These are phyloP conservation scores for Portevinia maculata DNA, from an alignment of 2,888 invertebrate genomes.

Conservation along the genomic window DNA sequence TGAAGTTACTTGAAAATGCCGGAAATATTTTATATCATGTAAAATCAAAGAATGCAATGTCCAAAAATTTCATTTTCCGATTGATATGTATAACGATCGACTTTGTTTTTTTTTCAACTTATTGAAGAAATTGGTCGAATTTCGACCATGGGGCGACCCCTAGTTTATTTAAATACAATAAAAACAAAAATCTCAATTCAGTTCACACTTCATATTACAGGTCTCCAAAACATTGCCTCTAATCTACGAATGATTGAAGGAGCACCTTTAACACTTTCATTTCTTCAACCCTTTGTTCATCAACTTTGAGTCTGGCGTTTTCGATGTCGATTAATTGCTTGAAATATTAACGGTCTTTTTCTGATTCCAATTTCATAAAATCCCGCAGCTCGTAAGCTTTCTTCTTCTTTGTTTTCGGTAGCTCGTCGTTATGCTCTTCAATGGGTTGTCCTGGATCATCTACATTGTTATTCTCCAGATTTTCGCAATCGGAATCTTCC, in stretches of 20 bases:
- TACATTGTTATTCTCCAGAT: no score
- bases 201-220: neutral
- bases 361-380: constrained; percentile 1
- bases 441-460: no score
- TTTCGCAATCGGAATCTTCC: no score
- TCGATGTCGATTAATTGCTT: constrained; percentile 1
- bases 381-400: constrained; percentile 7
- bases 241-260: neutral
- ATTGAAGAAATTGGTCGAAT: no score
- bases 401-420: neutral
- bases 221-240: neutral
- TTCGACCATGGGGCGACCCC: no score
- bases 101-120: no score
- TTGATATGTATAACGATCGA: no score
- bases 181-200: constrained; percentile 15
- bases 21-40: no score
- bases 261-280: neutral
- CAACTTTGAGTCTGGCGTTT: constrained; percentile 12
- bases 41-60: no score
- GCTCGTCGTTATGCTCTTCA: neutral
- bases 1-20: no score
- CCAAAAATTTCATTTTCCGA: no score
- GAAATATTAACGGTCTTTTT: constrained; percentile 1
- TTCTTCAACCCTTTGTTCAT: constrained; percentile 3
- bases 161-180: no score